phyloP scores from a whole-genome alignment of 2,888 invertebrate species.

The Cheilosia scutellata region DNA sequence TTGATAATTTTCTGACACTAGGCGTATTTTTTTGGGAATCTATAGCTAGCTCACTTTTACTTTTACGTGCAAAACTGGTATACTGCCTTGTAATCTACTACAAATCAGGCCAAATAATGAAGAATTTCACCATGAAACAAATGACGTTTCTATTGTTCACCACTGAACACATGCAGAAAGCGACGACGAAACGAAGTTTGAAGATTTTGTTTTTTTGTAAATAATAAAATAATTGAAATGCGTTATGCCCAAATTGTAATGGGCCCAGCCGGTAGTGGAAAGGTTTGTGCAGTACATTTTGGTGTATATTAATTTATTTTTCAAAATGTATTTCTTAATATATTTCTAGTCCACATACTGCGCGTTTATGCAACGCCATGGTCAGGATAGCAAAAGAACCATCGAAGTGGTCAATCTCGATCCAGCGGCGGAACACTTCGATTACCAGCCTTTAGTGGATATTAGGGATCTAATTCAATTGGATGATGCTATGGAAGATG shows the following conservation, averaged over 20 bases:
- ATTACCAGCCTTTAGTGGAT: slow-evolving; percentile 94
- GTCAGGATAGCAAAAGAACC: slow-evolving; percentile 89
- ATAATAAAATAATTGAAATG: slow-evolving; percentile 85
- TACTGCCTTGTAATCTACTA: too few species aligned
- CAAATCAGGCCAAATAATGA: too few species aligned
- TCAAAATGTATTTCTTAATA: slow-evolving; percentile 29
- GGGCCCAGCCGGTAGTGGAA: slow-evolving; percentile 98
- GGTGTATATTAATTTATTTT: slow-evolving; percentile 10
- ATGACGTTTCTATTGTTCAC: too few species aligned
- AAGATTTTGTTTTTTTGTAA: background rate
- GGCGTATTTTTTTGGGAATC: too few species aligned
- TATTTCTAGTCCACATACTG: slow-evolving; percentile 95
- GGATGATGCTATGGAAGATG: slow-evolving; percentile 99
- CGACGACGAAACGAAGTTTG: background rate
- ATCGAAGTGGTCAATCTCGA: slow-evolving; percentile 97
- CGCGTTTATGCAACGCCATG: slow-evolving; percentile 93
- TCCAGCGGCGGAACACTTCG: slow-evolving; percentile 98
- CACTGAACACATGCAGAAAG: background rate
- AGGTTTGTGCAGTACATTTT: slow-evolving; percentile 86
- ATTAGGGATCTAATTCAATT: slow-evolving; percentile 95
- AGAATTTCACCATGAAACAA: too few species aligned
- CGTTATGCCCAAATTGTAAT: slow-evolving; percentile 97
- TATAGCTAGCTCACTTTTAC: too few species aligned
- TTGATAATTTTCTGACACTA: too few species aligned
- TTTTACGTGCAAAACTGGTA: too few species aligned